Evolutionary conservation across 1,140 invertebrate genomes (phyloP).

Genomic region (Penaeus japonicus): DNA sequence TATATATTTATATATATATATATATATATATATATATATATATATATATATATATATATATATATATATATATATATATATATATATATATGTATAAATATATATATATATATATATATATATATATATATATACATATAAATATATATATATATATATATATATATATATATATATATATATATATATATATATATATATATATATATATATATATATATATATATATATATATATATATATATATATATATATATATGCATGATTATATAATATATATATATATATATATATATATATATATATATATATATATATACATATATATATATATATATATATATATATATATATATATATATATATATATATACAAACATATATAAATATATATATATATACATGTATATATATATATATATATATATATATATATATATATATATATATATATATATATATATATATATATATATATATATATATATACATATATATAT

Average conservation of each 20-base stretch:
- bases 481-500: conserved; percentile 7
- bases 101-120: conserved; percentile 31
- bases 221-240: too few species aligned
- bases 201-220: too few species aligned
- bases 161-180: too few species aligned
- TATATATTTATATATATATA: conserved; percentile 32
- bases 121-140: background rate
- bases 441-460: conserved; percentile 9
- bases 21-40: conserved; percentile 36
- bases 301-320: too few species aligned
- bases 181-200: too few species aligned
- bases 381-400: background rate
- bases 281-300: too few species aligned
- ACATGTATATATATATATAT: background rate
- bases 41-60: conserved; percentile 19
- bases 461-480: background rate
- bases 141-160: background rate
- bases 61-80: conserved; percentile 34
- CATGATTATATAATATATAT: too few species aligned
- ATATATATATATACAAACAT: background rate
- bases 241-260: too few species aligned
- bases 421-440: background rate
- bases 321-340: too few species aligned
- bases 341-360: background rate
- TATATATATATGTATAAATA: conserved; percentile 32